Evolutionary conservation across 2,888 invertebrate genomes (phyloP).

Genomic region (Clostera curtula): DNA sequence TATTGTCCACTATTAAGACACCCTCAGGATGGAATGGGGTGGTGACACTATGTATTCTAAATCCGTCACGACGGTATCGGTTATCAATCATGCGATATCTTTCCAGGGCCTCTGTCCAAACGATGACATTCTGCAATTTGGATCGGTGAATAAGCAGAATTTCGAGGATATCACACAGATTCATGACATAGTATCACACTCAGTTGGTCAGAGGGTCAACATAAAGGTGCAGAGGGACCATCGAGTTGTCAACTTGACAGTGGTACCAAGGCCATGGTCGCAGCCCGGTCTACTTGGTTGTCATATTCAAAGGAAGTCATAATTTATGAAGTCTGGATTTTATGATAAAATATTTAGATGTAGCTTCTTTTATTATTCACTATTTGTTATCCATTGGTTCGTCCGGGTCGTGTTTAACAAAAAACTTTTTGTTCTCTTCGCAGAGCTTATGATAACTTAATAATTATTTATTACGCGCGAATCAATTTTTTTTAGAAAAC

Average conservation of each 20-base stretch:
- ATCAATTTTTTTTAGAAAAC: too few species aligned
- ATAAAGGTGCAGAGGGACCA: conserved; percentile 65
- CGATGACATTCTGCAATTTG: conserved; percentile 85
- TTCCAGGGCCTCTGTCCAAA: conserved; percentile 80
- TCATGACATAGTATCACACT: conserved; percentile 79
- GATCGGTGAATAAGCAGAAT: conserved; percentile 82
- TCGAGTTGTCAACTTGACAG: conserved; percentile 66
- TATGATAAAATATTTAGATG: too few species aligned
- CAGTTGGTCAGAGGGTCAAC: conserved; percentile 70
- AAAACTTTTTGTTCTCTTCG: too few species aligned
- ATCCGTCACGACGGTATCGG: too few species aligned
- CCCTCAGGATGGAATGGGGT: too few species aligned
- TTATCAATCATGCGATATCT: too few species aligned
- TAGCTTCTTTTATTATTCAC: neutral
- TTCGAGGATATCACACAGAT: conserved; percentile 81
- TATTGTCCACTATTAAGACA: too few species aligned
- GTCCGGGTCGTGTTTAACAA: too few species aligned
- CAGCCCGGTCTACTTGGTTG: conserved; percentile 84
- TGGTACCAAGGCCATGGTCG: conserved; percentile 84
- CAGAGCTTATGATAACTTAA: too few species aligned
- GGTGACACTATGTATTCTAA: too few species aligned
- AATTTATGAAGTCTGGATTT: too few species aligned
- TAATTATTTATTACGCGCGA: too few species aligned
- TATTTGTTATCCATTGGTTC: neutral
- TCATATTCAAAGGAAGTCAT: conserved; percentile 37